Base-by-base conservation (phyloP, 2,797 vertebrate genomes). In the Chromis chromis region DNA sequence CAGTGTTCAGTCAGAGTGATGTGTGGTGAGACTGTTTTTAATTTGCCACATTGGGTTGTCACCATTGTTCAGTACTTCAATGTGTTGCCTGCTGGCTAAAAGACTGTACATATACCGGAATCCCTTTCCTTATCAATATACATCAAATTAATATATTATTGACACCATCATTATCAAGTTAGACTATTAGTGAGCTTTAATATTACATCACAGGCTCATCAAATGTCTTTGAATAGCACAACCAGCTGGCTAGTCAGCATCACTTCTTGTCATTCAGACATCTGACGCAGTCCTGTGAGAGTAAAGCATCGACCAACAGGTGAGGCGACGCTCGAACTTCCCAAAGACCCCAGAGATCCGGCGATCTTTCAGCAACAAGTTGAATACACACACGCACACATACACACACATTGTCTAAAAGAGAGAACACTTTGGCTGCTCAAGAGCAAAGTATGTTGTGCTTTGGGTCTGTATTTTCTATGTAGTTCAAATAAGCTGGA, bases 161-260 rank as follows among this genome's bases (percentile, higher is more conserved):
- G 79, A 92, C 86, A 86, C 71, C 58, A 83, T 89, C 65, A 55
- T 90, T 90, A 89, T 76, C 49, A 55, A 84, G 86, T 95, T 93
- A 95, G 84, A 88, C 57, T 70, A 86, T 94, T 93, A 94, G 83
- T 91, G 65, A 54, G 52, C 71, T 89, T 82, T 86, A 76, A 88
- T 81, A 91, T 91, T 76, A 88, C 83, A 89, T 86, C 86, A 86
- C 66, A 74, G 81, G 83, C 76, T 80, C 56, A 88, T 76, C 81
- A 80, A 81, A 79, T 70, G 68, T 84, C 76, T 89, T 36, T 82
- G 82, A 90, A 85, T 80, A 85, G 84, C 87, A 85, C 79, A 92
- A 82, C 82, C 70, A 87, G 74, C 65, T 77, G 82, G 74, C 86
- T 42, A 63, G 83, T 82, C 79, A 86, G 85, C 82, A 74, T 80